A percentile compares a stretch with the other conserved stretches of the same genome.
These are phyloP conservation scores for Galago senegalensis DNA, from an alignment of 2,797 vertebrate species.

Conservation along the genomic window DNA sequence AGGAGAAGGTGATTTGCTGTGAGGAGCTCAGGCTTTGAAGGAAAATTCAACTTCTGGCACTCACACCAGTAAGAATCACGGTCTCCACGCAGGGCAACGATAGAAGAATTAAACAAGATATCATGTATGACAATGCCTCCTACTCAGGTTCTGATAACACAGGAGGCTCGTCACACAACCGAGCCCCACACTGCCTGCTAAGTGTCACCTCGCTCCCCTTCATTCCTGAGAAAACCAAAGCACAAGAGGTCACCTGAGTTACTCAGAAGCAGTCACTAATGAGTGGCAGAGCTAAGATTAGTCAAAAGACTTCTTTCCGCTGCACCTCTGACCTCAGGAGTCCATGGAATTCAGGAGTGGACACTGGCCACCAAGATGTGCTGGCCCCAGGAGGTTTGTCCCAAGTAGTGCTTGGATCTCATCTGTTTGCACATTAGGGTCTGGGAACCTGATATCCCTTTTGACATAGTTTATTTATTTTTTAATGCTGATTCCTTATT, in stretches of 20 bases:
- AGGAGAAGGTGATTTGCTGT: neutral
- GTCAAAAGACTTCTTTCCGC: neutral
- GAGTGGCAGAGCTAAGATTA: neutral
- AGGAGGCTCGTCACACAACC: neutral
- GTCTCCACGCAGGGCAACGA: neutral
- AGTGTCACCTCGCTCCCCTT: neutral
- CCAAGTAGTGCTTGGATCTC: neutral
- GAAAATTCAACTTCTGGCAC: neutral
- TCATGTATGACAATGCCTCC: rapidly evolving
- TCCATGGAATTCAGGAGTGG: neutral
- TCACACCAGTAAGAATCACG: rapidly evolving
- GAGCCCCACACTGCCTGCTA: neutral
- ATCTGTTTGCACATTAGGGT: neutral
- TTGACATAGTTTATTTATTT: neutral
- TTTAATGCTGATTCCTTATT: neutral
- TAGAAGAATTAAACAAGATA: neutral
- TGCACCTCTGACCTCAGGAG: neutral
- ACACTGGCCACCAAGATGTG: neutral
- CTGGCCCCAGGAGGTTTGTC: neutral
- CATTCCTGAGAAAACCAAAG: neutral
- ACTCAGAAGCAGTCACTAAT: neutral
- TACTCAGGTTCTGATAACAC: no score
- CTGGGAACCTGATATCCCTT: neutral
- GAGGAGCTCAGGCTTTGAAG: neutral
- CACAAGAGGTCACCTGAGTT: neutral